These are phyloP conservation scores for Dromas ardeola DNA, from an alignment of 2,113 vertebrate genomes.

Conservation along the genomic window DNA sequence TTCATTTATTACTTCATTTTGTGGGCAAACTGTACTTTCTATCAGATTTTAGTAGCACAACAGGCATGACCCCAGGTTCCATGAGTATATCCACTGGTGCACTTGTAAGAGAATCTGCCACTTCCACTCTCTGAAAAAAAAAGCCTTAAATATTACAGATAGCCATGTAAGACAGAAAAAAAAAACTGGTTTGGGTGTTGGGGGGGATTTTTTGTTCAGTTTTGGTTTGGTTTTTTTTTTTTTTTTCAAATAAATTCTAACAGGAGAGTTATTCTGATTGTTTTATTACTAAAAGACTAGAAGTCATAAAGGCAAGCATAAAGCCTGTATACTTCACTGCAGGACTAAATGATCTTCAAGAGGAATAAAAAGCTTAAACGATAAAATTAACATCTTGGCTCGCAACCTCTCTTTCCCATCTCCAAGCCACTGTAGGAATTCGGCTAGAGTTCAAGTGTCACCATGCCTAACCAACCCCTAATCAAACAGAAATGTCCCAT, in stretches of 20 bases:
- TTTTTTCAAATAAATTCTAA: background rate
- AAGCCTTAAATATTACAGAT: background rate
- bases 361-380: background rate
- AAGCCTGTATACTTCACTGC: background rate
- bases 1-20: constrained; percentile 1
- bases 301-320: background rate
- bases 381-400: background rate
- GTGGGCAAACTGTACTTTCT: background rate
- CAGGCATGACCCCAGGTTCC: background rate
- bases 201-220: background rate
- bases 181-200: accelerated
- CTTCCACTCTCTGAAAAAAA: background rate
- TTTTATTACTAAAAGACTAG: background rate
- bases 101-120: background rate
- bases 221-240: background rate
- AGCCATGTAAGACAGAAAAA: background rate
- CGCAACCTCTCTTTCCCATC: background rate
- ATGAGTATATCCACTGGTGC: background rate
- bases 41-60: background rate
- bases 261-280: background rate
- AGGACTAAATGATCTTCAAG: background rate
- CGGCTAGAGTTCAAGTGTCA: background rate
- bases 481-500: background rate
- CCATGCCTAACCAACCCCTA: background rate
- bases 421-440: background rate